A percentile compares a stretch with the other conserved stretches of the same genome.
These are phyloP conservation scores for Malurus alboscapulatus DNA, from an alignment of 2,113 vertebrate species.

Conservation along the genomic window DNA sequence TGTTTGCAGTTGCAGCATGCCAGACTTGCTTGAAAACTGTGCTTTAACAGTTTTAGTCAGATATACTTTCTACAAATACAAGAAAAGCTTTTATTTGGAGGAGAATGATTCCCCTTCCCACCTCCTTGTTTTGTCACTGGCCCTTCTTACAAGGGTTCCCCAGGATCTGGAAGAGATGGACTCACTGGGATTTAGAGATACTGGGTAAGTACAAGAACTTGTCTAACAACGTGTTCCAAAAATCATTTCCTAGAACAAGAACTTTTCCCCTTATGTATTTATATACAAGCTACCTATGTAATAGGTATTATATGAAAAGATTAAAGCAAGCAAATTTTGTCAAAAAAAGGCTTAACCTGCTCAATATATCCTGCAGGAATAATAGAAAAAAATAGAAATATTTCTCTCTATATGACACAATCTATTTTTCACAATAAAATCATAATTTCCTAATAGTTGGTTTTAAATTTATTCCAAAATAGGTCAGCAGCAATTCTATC, in stretches of 20 bases:
- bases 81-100: not conserved
- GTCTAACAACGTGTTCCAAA: not conserved
- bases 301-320: not conserved
- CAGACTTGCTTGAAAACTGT: not conserved
- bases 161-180: not conserved
- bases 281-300: accelerated
- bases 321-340: not conserved
- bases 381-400: not conserved
- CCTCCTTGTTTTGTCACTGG: not conserved
- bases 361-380: not conserved
- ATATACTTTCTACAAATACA: not conserved
- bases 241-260: not conserved
- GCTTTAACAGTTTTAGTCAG: not conserved
- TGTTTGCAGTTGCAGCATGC: not conserved
- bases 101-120: not conserved
- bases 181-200: not conserved
- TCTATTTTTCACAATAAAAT: not conserved
- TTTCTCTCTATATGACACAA: not conserved
- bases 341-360: not conserved
- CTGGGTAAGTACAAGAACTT: not conserved
- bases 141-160: not conserved
- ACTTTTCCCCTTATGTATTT: not conserved
- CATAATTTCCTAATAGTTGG: not conserved
- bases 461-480: not conserved
- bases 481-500: not conserved